Evolutionary conservation across 2,888 invertebrate genomes (phyloP), one percentile per base, ranked within the genome.

Genomic region (Leptopilina myrica): DNA sequence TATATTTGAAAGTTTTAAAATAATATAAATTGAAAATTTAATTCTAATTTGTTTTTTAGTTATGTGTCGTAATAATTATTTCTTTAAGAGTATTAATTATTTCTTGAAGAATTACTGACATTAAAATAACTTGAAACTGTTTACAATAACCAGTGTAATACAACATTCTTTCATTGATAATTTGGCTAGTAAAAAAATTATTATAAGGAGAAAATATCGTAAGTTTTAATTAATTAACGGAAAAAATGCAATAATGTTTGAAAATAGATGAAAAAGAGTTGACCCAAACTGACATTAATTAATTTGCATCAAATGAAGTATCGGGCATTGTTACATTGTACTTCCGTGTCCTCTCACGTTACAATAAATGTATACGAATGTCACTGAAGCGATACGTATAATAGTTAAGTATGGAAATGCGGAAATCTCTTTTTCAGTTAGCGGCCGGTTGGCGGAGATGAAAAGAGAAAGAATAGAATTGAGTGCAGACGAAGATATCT

Each of bases 271-370:
- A 1, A 62, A 59, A 59, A n/a, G n/a, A n/a, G 59, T 62, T 62
- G 62, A 62, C 15, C 62, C 62, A 9, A 46, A 6, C 43, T 43
- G 66, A 11, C 40, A 12, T 69, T 69, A 26, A 69, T 69, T 69
- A 69, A 69, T 69, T 62, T 62, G 26, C 49, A 69, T 49, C 49
- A 49, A 69, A 26, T 49, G 46, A 69, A 53, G 49, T 53, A 46
- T 53, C 67, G 20, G 67, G 49, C 26, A 46, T 67, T 67, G 46
- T 49, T 46, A 49, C 20, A 67, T 67, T 49, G 20, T 49, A 49
- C 67, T 78, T 75, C 69, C 64, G 40, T 43, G 49, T 69, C 69
- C 69, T 69, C 69, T 49, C 26, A 53, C 62, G 62, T 62, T 62
- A 62, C 62, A 62, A 62, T 62, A 62, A 62, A 62, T 62, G 62